phyloP scores from a whole-genome alignment of 2,797 vertebrate genomes.

The Urocyon cinereoargenteus region DNA sequence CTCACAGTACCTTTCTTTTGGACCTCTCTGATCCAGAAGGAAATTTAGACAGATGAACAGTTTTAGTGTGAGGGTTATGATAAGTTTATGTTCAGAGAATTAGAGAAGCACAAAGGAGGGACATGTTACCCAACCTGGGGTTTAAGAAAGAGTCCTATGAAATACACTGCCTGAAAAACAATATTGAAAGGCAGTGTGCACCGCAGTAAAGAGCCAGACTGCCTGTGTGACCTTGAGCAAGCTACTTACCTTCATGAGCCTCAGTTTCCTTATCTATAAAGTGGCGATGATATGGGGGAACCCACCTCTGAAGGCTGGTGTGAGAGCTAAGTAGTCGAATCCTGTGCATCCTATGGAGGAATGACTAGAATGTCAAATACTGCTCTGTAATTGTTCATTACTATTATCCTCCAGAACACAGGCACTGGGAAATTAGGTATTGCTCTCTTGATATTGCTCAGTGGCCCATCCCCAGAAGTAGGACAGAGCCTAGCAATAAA shows the following conservation, averaged over 20 bases:
- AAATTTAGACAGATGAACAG: not conserved
- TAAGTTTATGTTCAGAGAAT: not conserved
- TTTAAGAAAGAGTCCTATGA: not conserved
- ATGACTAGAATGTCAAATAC: accelerated
- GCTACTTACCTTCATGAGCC: not conserved
- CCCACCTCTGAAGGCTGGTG: not conserved
- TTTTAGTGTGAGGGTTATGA: not conserved
- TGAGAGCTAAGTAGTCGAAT: not conserved
- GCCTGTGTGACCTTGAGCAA: not conserved
- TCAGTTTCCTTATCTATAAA: not conserved
- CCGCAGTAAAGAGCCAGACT: not conserved
- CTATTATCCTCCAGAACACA: not conserved
- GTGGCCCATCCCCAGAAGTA: not conserved
- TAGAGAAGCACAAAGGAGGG: not conserved
- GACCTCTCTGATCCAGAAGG: not conserved
- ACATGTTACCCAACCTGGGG: too few species aligned
- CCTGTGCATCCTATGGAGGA: not conserved
- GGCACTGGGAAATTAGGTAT: not conserved
- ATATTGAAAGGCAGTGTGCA: not conserved
- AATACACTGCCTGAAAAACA: not conserved
- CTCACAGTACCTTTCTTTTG: not conserved
- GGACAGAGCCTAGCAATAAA: not conserved
- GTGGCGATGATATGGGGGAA: not conserved
- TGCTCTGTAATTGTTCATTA: not conserved
- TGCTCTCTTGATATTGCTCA: not conserved